Conservation (phyloP, 1,140 invertebrate genomes). For the Ostrea denselamellosa region DNA sequence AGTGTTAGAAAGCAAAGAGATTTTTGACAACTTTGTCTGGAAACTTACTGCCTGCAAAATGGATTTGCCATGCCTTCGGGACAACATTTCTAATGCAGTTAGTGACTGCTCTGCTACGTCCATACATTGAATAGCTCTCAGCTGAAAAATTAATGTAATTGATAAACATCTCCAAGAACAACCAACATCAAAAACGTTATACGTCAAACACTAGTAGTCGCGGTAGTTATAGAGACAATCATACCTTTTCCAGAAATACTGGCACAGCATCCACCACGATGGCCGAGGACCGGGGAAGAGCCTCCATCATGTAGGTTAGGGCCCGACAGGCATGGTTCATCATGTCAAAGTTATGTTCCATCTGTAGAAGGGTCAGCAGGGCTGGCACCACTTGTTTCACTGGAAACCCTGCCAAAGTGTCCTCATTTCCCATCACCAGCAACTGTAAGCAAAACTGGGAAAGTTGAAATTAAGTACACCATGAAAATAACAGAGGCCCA, state of each 20-base stretch:
- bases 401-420: constrained; percentile 97
- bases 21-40: not conserved
- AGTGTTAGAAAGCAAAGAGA: not conserved
- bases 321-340: constrained; percentile 99
- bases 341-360: constrained; percentile 98
- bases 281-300: constrained; percentile 95
- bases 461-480: too few species aligned
- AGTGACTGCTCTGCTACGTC: constrained; percentile 98
- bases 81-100: constrained; percentile 97
- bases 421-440: constrained; percentile 99
- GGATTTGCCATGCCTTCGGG: constrained; percentile 96
- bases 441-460: constrained; percentile 82
- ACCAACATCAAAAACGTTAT: not conserved
- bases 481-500: too few species aligned
- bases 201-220: not conserved
- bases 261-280: constrained; percentile 98
- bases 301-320: constrained; percentile 99
- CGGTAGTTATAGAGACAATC: too few species aligned
- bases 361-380: constrained; percentile 81
- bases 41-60: constrained; percentile 92
- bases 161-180: too few species aligned
- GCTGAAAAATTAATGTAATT: constrained; percentile 78
- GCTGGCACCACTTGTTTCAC: constrained; percentile 98
- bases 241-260: constrained; percentile 82
- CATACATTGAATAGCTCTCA: constrained; percentile 99